Evolutionary conservation across 2,797 vertebrate genomes (phyloP).

Genomic region (Schizothorax lantsangensis): DNA sequence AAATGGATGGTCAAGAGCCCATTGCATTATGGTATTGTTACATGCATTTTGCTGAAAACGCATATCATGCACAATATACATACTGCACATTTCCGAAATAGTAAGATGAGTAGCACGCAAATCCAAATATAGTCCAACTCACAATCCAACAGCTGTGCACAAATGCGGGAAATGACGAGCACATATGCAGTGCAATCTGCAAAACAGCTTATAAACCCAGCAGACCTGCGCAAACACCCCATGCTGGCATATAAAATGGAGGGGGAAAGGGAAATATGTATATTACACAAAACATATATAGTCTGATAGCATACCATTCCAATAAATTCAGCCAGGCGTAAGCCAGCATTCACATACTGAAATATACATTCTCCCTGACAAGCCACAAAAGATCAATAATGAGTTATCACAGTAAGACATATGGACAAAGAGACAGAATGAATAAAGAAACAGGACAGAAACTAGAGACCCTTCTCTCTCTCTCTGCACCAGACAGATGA

Average conservation of each 20-base stretch:
- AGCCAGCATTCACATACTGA: not conserved
- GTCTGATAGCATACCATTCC: not conserved
- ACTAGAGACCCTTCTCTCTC: not conserved
- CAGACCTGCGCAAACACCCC: not conserved
- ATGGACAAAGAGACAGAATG: constrained; percentile 17
- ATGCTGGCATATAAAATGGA: not conserved
- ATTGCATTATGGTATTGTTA: not conserved
- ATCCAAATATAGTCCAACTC: not conserved
- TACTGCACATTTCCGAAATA: not conserved
- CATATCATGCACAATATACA: not conserved
- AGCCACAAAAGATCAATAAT: not conserved
- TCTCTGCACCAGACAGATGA: constrained; percentile 28
- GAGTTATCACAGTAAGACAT: constrained; percentile 11
- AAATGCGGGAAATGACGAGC: not conserved
- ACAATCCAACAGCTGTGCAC: not conserved
- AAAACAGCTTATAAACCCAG: not conserved
- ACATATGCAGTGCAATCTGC: not conserved
- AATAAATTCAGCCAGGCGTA: not conserved
- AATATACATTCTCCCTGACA: not conserved
- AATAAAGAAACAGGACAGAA: not conserved
- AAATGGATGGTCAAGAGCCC: not conserved
- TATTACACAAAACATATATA: not conserved
- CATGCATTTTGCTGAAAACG: not conserved
- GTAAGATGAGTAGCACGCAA: not conserved
- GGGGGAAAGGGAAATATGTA: not conserved